phyloP scores from a whole-genome alignment of 2,888 invertebrate species.

The Cyrtodaria siliqua region DNA sequence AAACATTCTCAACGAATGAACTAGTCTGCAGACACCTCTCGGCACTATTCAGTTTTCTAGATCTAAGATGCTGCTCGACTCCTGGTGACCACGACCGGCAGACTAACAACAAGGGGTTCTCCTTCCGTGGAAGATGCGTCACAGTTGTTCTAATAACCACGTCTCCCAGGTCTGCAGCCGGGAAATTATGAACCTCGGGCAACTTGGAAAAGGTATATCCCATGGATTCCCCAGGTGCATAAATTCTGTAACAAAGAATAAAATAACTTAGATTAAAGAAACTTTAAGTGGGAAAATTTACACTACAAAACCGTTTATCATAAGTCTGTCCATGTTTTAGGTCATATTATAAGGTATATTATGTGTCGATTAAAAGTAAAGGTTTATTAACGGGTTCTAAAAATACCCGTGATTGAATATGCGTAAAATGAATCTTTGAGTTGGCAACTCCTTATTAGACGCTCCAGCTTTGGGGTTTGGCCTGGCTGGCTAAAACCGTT shows the following conservation, averaged over 20 bases:
- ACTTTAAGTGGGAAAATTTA: too few relatives aligned
- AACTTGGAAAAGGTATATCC: constrained; percentile 87
- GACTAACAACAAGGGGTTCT: constrained; percentile 48
- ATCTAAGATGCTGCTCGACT: constrained; percentile 28
- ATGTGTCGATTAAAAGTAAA: too few relatives aligned
- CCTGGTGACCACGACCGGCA: constrained; percentile 53
- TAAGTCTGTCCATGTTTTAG: too few relatives aligned
- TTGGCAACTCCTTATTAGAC: too few relatives aligned
- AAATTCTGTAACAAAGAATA: constrained; percentile 85
- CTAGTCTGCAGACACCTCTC: not conserved
- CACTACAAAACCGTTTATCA: too few relatives aligned
- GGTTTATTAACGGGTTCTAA: too few relatives aligned
- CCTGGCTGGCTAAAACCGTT: too few relatives aligned
- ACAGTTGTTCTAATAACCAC: constrained; percentile 88
- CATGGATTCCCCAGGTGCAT: constrained; percentile 90
- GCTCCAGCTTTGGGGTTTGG: too few relatives aligned
- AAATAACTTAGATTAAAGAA: not conserved
- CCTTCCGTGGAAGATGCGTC: constrained; percentile 79
- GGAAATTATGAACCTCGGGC: constrained; percentile 82
- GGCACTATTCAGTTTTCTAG: not conserved
- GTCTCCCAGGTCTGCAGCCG: constrained; percentile 69
- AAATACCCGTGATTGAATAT: too few relatives aligned
- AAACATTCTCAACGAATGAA: constrained; percentile 1
- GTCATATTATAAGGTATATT: too few relatives aligned
- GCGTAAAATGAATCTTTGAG: too few relatives aligned